A percentile compares a stretch with the other conserved stretches of the same genome.
Evolutionary conservation across 2,113 vertebrate genomes (phyloP).

Genomic region (Clarias magur): DNA sequence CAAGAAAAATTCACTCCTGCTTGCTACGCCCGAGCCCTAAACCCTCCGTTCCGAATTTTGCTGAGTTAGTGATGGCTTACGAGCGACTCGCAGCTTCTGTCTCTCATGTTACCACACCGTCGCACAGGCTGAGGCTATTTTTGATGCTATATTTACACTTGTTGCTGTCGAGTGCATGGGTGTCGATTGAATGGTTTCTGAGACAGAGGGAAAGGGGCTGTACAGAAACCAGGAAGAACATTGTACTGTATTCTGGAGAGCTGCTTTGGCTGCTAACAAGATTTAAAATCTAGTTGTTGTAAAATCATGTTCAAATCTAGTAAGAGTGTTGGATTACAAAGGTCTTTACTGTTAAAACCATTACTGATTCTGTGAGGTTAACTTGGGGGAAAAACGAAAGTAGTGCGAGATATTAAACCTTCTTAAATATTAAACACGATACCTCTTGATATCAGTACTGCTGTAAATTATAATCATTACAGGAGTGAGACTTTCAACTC

Average conservation of each 20-base stretch:
- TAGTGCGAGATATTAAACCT: background rate
- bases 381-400: background rate
- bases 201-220: slow-evolving; percentile 11
- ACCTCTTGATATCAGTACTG: background rate
- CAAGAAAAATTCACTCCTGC: background rate
- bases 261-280: background rate
- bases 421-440: slow-evolving; percentile 16
- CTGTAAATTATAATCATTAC: background rate
- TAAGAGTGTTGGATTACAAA: background rate
- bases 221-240: slow-evolving; percentile 14
- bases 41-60: background rate
- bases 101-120: slow-evolving; percentile 27
- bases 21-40: background rate
- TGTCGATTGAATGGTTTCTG: slow-evolving; percentile 39
- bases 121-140: slow-evolving; percentile 37
- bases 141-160: background rate
- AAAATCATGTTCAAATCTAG: background rate
- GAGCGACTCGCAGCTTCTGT: background rate
- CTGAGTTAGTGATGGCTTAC: background rate
- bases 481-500: background rate
- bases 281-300: background rate
- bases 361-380: slow-evolving; percentile 15
- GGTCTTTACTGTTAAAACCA: background rate
- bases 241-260: background rate
- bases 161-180: slow-evolving; percentile 11